Conservation (phyloP, 2,113 vertebrate genomes). For the Clarias magur region DNA sequence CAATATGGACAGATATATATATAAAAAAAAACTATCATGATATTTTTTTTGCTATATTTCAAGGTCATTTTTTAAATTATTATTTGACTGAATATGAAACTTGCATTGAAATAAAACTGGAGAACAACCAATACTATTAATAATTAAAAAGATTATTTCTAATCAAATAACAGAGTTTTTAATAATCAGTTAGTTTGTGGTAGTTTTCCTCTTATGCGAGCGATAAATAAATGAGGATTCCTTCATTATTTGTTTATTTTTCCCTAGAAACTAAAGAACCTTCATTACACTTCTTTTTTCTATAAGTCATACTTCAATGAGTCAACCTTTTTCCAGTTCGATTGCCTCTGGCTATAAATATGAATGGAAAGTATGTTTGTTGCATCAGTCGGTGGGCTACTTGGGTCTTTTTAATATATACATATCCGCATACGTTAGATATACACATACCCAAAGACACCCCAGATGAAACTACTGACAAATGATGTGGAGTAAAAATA, state of each 20-base stretch:
- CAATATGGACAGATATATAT: too few relatives aligned
- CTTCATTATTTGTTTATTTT: not conserved
- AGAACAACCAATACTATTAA: not conserved
- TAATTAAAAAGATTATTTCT: not conserved
- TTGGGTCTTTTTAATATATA: not conserved
- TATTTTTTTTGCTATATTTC: too few relatives aligned
- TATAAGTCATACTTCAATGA: not conserved
- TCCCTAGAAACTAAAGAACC: not conserved
- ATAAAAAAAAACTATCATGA: too few relatives aligned
- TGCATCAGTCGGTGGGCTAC: not conserved
- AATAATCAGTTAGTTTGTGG: not conserved
- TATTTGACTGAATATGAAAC: not conserved
- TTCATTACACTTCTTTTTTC: not conserved
- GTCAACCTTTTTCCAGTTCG: not conserved
- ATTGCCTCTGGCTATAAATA: not conserved
- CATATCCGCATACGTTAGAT: too few relatives aligned
- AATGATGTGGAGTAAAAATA: too few relatives aligned
- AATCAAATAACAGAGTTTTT: not conserved
- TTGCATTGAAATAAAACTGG: not conserved
- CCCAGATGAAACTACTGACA: too few relatives aligned
- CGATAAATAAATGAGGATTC: not conserved
- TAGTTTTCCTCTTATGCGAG: not conserved
- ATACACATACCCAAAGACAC: not conserved
- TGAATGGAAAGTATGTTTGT: not conserved
- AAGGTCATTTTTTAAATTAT: not conserved